These are phyloP conservation scores for Calonectris borealis DNA, from an alignment of 2,113 vertebrate genomes.

Conservation along the genomic window DNA sequence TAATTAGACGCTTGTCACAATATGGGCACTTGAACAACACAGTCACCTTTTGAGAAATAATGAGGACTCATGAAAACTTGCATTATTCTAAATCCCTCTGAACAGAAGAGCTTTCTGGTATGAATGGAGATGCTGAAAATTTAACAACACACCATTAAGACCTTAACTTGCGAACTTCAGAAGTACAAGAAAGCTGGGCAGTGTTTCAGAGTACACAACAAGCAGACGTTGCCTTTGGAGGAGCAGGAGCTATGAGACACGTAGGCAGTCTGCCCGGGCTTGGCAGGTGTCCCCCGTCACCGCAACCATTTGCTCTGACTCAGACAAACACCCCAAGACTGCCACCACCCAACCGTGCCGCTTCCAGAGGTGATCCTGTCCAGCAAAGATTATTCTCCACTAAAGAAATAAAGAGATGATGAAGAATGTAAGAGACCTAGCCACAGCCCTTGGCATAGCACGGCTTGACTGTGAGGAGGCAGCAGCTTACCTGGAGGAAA, in stretches of 20 bases:
- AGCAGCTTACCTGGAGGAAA: not conserved
- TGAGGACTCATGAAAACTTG: not conserved
- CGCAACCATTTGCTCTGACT: accelerated
- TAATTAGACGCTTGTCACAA: slow-evolving; percentile 7
- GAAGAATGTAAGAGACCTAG: not conserved
- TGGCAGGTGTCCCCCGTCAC: not conserved
- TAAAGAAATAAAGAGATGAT: not conserved
- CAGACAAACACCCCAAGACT: not conserved
- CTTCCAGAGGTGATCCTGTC: not conserved
- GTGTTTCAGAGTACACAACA: not conserved
- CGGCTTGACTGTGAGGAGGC: accelerated
- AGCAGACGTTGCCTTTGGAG: not conserved
- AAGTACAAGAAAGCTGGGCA: not conserved
- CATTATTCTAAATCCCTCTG: not conserved
- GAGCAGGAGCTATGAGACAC: accelerated
- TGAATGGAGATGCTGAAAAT: not conserved
- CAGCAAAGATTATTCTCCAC: not conserved
- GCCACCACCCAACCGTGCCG: not conserved
- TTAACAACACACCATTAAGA: not conserved
- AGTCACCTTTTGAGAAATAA: not conserved
- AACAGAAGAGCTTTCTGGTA: not conserved
- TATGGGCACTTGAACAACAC: not conserved
- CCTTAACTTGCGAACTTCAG: not conserved
- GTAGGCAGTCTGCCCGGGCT: accelerated
- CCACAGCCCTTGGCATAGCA: not conserved